Percentiles rank a stretch among this genome's conserved stretches.
Conservation (phyloP, 2,113 vertebrate genomes). For the Furnarius figulus region DNA sequence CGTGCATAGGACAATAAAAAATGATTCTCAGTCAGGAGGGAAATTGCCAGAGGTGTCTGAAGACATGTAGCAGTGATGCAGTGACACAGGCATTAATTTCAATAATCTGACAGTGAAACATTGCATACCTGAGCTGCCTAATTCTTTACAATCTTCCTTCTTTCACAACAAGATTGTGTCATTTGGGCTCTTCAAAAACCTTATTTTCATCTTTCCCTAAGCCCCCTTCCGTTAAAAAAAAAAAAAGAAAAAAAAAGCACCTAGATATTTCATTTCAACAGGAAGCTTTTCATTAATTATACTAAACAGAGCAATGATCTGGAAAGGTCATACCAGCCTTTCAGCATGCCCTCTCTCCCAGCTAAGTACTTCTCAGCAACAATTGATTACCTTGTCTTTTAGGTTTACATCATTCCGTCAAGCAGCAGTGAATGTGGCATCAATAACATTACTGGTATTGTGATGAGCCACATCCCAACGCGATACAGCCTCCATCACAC, state of each 20-base stretch:
- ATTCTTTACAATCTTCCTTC: neutral
- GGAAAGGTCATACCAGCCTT: slow-evolving; percentile 10
- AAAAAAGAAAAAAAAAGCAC: neutral
- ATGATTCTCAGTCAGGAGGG: neutral
- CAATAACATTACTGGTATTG: neutral
- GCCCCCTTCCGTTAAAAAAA: neutral
- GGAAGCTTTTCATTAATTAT: slow-evolving; percentile 23
- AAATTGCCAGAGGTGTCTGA: slow-evolving; percentile 56
- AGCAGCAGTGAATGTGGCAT: neutral
- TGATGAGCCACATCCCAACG: neutral
- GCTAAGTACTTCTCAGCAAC: slow-evolving; percentile 1
- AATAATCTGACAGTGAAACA: slow-evolving; percentile 39
- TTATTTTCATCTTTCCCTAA: neutral
- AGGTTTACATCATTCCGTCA: neutral
- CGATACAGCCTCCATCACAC: neutral
- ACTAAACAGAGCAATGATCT: neutral
- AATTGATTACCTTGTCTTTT: slow-evolving; percentile 8
- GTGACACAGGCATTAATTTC: slow-evolving; percentile 50
- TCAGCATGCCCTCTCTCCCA: neutral
- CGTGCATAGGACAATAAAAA: slow-evolving; percentile 25
- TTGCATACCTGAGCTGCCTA: neutral
- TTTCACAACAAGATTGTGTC: neutral
- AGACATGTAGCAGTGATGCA: slow-evolving; percentile 32
- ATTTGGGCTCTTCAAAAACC: neutral
- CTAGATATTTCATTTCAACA: neutral